Evolutionary conservation across 1,140 invertebrate species (phyloP).

Genomic region (Liolophura sinensis): DNA sequence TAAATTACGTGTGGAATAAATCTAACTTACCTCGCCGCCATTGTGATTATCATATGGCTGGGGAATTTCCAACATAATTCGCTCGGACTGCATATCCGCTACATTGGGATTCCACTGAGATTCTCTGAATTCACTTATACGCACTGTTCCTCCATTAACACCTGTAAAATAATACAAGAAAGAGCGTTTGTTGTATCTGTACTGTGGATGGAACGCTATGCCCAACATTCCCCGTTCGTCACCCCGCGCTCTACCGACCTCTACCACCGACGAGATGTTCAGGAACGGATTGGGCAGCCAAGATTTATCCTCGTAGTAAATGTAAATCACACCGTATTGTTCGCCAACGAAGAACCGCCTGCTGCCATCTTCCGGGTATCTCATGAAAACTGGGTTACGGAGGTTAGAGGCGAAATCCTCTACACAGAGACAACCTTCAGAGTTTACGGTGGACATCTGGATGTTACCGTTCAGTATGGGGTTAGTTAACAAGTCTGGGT

Average conservation of each 20-base stretch:
- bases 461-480: conserved; percentile 28
- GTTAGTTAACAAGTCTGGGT: conserved; percentile 42
- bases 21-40: conserved; percentile 48
- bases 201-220: conserved; percentile 51
- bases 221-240: conserved; percentile 53
- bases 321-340: conserved; percentile 39
- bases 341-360: conserved; percentile 48
- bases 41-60: conserved; percentile 54
- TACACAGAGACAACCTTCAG: conserved; percentile 48
- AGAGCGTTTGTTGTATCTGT: conserved; percentile 38
- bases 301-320: conserved; percentile 36
- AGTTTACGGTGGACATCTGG: conserved; percentile 21
- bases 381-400: conserved; percentile 41
- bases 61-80: conserved; percentile 40
- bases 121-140: conserved; percentile 48
- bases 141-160: conserved; percentile 10
- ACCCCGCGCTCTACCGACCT: conserved; percentile 18
- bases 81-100: conserved; percentile 32
- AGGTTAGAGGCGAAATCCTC: conserved; percentile 31
- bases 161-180: conserved; percentile 48
- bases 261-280: conserved; percentile 23
- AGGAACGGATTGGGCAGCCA: conserved; percentile 31
- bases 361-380: conserved; percentile 39
- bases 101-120: conserved; percentile 24
- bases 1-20: too few relatives aligned